phyloP scores from a whole-genome alignment of 2,797 vertebrate genomes.

The Clarias platycephalus region DNA sequence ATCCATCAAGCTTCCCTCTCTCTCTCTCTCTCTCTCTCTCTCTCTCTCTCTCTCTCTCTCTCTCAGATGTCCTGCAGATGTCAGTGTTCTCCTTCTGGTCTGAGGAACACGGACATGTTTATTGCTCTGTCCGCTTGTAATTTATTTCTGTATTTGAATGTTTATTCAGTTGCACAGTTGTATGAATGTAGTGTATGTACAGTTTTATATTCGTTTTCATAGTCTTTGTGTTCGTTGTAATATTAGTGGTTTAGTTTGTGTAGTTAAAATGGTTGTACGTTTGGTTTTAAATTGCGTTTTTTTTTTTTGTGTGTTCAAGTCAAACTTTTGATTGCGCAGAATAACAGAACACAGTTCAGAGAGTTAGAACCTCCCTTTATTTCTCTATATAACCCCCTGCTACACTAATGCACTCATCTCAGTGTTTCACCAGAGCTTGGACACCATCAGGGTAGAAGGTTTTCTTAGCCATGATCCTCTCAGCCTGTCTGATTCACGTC shows the following conservation, averaged over 20 bases:
- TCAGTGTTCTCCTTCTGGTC: neutral
- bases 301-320: neutral
- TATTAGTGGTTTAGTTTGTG: neutral
- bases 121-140: neutral
- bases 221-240: neutral
- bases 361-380: too few species aligned
- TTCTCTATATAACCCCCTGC: too few species aligned
- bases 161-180: neutral
- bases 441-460: too few species aligned
- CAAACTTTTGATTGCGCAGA: too few species aligned
- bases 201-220: too few species aligned
- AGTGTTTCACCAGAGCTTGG: too few species aligned
- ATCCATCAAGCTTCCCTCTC: neutral
- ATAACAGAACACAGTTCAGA: too few species aligned
- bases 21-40: too few species aligned
- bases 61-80: constrained; percentile 11
- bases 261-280: neutral
- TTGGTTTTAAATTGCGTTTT: neutral
- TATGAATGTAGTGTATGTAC: neutral
- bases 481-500: too few species aligned
- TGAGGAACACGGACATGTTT: neutral
- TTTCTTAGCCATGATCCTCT: too few species aligned
- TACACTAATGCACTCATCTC: too few species aligned
- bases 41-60: too few species aligned
- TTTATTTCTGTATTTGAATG: neutral